Evolutionary conservation across 2,797 vertebrate species (phyloP).

Genomic region (Sebastes trivittatus): DNA sequence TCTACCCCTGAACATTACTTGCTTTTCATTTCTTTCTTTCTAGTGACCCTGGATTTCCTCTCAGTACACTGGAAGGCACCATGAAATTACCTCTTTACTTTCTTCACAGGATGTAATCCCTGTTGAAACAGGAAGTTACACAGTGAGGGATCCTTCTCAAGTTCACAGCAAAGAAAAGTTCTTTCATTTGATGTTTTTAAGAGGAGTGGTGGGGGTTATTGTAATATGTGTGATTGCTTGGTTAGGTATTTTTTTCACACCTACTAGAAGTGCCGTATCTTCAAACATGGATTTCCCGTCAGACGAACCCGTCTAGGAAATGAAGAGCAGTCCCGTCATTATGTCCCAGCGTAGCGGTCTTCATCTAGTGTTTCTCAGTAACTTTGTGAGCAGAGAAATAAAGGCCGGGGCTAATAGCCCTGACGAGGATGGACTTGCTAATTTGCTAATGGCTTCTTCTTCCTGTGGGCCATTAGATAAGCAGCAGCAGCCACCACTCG

Average conservation of each 20-base stretch:
- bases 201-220: neutral
- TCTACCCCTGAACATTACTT: neutral
- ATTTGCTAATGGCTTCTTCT: conserved; percentile 70
- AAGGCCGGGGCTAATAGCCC: conserved; percentile 44
- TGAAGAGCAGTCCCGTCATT: neutral
- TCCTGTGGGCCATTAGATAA: conserved; percentile 72
- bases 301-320: neutral
- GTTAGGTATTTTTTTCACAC: neutral
- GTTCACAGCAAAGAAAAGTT: neutral
- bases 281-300: too few species aligned
- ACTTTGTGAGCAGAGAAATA: conserved; percentile 32
- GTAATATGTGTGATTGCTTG: neutral
- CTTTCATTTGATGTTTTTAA: neutral
- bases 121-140: neutral
- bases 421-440: conserved; percentile 64
- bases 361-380: conserved; percentile 28
- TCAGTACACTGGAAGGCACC: neutral
- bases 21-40: neutral
- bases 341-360: neutral
- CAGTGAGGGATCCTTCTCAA: neutral
- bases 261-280: neutral
- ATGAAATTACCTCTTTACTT: neutral
- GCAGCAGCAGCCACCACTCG: conserved; percentile 46
- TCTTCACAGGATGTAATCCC: neutral
- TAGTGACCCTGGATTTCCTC: neutral